A percentile compares a stretch with the other conserved stretches of the same genome.
Conservation (phyloP, 2,888 invertebrate species). For the Endomychus coccineus region DNA sequence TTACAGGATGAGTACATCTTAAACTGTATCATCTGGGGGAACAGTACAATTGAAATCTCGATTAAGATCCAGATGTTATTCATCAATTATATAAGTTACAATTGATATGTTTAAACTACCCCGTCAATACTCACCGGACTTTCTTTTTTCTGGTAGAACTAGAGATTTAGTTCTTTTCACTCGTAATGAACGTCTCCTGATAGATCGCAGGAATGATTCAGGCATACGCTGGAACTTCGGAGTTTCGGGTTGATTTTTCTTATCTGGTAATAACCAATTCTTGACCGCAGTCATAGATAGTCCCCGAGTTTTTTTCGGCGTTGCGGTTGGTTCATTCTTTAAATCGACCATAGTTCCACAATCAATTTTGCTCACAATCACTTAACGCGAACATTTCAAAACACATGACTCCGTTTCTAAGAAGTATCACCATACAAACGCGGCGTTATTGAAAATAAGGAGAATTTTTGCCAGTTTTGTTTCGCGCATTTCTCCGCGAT, state of each 20-base stretch:
- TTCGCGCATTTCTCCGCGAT: too few species aligned
- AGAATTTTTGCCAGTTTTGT: too few species aligned
- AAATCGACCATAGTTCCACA: conserved; percentile 37
- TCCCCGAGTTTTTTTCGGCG: conserved; percentile 38
- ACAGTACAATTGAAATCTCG: too few species aligned
- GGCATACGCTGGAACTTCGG: conserved; percentile 55
- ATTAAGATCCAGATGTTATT: too few species aligned
- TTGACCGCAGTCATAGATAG: conserved; percentile 61
- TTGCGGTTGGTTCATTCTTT: conserved; percentile 36
- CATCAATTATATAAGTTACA: conserved; percentile 1
- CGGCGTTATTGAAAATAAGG: too few species aligned
- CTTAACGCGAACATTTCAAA: too few species aligned
- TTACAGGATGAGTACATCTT: too few species aligned
- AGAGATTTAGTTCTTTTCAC: conserved; percentile 70
- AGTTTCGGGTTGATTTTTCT: conserved; percentile 38
- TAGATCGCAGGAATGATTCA: conserved; percentile 65
- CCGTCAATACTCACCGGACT: conserved; percentile 62
- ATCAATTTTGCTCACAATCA: too few species aligned
- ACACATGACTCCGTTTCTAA: too few species aligned
- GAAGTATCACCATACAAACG: too few species aligned
- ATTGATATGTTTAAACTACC: not conserved
- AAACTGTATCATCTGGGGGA: too few species aligned
- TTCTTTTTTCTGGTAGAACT: conserved; percentile 66
- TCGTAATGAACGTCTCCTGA: conserved; percentile 61
- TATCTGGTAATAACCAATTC: conserved; percentile 63